These are phyloP conservation scores for Orbicella faveolata DNA, from an alignment of 64 coral and sea anemone species.

Conservation along the genomic window DNA sequence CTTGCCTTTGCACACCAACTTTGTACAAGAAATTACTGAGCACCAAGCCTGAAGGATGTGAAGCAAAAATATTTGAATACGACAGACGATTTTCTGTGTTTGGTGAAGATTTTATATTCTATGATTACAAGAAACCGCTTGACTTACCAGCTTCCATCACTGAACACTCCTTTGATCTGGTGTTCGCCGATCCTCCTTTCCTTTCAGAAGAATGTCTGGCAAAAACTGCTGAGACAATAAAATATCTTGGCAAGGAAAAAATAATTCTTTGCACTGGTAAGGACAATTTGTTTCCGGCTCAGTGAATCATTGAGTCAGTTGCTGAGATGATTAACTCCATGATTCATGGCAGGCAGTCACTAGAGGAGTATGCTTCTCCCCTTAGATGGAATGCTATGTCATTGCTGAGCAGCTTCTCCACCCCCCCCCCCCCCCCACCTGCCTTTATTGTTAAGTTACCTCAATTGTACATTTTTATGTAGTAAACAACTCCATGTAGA, in stretches of 20 bases:
- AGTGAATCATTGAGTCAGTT: no score
- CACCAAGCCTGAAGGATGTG: conserved; percentile 37
- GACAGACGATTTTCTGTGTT: conserved; percentile 81
- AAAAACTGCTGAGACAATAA: conserved; percentile 69
- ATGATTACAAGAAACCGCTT: conserved; percentile 76
- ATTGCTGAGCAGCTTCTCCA: no score
- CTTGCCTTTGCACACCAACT: conserved; percentile 79
- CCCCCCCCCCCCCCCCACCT: no score
- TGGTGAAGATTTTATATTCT: conserved; percentile 67
- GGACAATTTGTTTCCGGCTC: no score
- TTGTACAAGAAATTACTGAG: conserved; percentile 71
- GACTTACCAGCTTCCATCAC: conserved; percentile 33
- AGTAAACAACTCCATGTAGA: no score
- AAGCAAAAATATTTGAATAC: conserved; percentile 76
- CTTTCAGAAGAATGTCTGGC: conserved; percentile 76
- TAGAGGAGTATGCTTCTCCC: no score
- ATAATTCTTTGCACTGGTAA: conserved; percentile 67
- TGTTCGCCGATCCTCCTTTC: conserved; percentile 80
- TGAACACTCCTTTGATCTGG: conserved; percentile 77
- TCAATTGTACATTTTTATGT: no score
- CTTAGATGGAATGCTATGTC: no score
- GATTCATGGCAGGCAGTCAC: no score
- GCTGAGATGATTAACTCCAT: no score
- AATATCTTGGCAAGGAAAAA: conserved; percentile 76
- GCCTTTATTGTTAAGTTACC: no score